Percentiles rank a stretch among this genome's conserved stretches.
These are phyloP conservation scores for Drosophila paranaensis DNA, from an alignment of 2,888 invertebrate species.

Conservation along the genomic window DNA sequence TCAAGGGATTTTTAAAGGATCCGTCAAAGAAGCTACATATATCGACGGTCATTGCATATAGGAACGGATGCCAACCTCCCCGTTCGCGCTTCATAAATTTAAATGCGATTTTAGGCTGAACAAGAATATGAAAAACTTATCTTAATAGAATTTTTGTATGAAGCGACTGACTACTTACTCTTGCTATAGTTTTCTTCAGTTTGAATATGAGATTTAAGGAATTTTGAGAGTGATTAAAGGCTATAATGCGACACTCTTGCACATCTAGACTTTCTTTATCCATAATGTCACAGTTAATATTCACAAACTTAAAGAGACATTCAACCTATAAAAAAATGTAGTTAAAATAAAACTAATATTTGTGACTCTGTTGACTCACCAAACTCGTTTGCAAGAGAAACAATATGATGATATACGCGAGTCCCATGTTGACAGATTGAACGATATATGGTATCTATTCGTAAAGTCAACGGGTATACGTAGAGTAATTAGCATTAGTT, in stretches of 20 bases:
- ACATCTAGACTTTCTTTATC: not conserved
- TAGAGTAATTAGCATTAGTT: not conserved
- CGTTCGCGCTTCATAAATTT: conserved; percentile 39
- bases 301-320: conserved; percentile 26
- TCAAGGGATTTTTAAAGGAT: conserved; percentile 13
- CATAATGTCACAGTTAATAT: not conserved
- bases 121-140: not conserved
- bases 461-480: too few species aligned
- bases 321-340: too few species aligned
- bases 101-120: conserved; percentile 17
- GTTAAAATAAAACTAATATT: too few species aligned
- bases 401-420: not conserved
- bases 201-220: conserved; percentile 10
- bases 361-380: not conserved
- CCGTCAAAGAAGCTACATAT: conserved; percentile 30
- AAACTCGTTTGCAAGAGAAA: not conserved
- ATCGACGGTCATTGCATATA: conserved; percentile 41
- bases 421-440: not conserved
- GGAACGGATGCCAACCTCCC: conserved; percentile 56
- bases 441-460: not conserved
- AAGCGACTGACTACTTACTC: too few species aligned
- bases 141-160: not conserved
- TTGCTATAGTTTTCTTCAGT: conserved; percentile 10
- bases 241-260: conserved; percentile 30
- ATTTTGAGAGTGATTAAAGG: conserved; percentile 30